phyloP scores from a whole-genome alignment of 2,113 vertebrate genomes.

The Trinectes maculatus region DNA sequence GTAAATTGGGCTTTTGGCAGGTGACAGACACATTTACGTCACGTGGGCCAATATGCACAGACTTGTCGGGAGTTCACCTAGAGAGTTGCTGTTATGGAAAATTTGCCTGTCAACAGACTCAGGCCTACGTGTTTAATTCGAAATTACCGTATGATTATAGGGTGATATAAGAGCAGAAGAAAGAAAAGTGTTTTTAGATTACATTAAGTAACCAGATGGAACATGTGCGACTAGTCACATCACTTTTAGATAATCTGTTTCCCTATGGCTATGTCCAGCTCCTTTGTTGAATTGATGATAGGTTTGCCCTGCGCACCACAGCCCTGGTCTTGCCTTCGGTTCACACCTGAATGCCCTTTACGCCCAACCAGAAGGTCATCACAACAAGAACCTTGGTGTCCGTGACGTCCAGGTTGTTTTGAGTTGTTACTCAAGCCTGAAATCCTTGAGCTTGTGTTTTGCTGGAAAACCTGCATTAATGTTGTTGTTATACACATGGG shows the following conservation, averaged over 20 bases:
- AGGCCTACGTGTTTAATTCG: no score
- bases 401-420: background rate
- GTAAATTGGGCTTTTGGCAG: background rate
- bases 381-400: background rate
- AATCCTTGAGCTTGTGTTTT: slow-evolving; percentile 1
- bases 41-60: background rate
- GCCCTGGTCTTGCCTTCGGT: background rate
- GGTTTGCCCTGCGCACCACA: background rate
- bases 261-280: background rate
- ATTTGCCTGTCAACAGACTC: no score
- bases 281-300: background rate
- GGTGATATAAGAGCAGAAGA: no score
- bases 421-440: background rate
- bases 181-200: no score
- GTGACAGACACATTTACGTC: background rate
- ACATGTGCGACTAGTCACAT: no score
- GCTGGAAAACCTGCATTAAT: background rate
- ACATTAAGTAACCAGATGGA: no score
- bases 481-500: background rate
- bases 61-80: background rate
- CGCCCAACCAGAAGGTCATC: background rate
- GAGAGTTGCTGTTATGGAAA: no score
- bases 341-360: accelerated
- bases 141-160: no score
- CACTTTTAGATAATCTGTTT: no score